Evolutionary conservation across 2,797 vertebrate genomes (phyloP), one percentile per base, ranked within the genome.

Genomic region (Acrossocheilus fasciatus): DNA sequence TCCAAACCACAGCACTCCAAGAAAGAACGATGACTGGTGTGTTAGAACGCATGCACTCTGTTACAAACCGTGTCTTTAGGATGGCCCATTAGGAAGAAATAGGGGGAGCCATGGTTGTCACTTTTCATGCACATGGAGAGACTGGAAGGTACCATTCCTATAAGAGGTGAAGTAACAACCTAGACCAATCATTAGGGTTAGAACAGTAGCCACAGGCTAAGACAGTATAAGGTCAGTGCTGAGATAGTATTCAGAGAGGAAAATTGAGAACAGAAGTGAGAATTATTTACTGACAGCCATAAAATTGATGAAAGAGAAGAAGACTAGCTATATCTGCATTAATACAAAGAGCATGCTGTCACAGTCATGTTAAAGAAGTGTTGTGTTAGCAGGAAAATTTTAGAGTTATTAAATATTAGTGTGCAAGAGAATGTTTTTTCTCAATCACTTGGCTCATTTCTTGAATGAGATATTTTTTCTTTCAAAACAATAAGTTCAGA

Each of bases 111-210:
- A 98, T 99, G 98, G 97, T 97, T 99, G 97, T 99, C 98, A 99
- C 97, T 98, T 99, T 99, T 99, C 98, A 99, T 99, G 98, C 98
- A 99, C 98, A 99, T 99, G 98, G 98, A 99, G 97, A 99, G 97
- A 96, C 97, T 98, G 97, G 98, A 99, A 98, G 98, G 97, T 96
- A 98, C 97, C 98, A 98, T 98, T 99, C 98, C 98, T 99, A 99
- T 97, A 98, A 97, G 98, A 98, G 97, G 98, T 96, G 97, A 97
- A 98, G 98, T 98, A 98, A 99, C 96, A 99, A 97, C 98, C 98
- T 99, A 98, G 97, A 98, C 96, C 97, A 98, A 97, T 99, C 97
- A 99, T 99, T 97, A 99, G 98, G 97, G 98, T 98, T 96, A 98
- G 97, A 97, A 96, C 96, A 97, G 95, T 94, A 94, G 94, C 94